Base-by-base conservation (phyloP, 2,113 vertebrate species). In the Campylomormyrus numenius region DNA sequence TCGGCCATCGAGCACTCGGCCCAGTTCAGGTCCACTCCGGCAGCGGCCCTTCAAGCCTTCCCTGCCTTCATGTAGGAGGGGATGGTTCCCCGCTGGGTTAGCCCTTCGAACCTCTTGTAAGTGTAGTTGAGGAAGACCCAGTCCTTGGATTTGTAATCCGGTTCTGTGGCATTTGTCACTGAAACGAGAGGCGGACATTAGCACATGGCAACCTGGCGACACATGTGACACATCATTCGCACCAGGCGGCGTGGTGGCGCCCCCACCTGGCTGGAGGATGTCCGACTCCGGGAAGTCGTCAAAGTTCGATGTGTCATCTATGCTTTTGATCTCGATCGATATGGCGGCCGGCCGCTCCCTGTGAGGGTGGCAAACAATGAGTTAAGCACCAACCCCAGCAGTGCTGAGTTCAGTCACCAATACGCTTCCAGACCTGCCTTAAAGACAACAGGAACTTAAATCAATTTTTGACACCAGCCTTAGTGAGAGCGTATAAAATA, bases 41-140 rank as follows among this genome's bases (percentile, higher is more conserved):
- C 46, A 66, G 39, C 17, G 9, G 24, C 5, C 11, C 10, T 53
- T 98, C 96, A 98, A 89, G 98, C 95, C 91, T 99, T 98, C 91
- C 98, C 97, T 0, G 96, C 95, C 95, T 99, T 98, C 97, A 98
- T 98, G 96, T 99, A 99, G 46, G 96, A 97, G 56, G 98, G 98
- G 93, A 99, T 99, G 15, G 98, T 97, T 92, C 98, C 98, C 56
- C 98, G 96, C 93, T 99, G 98, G 0, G 98, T 99, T 88, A 99
- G 94, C 77, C 98, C 98, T 94, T 99, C 98, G 62, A 99, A 99
- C 89, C 98, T 97, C 92, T 99, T 99, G 95, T 99, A 99, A n/a
- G 98, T 99, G 83, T 99, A 99, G 95, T 99, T 99, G 93, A 99
- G 97, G 93, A 99, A 99, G 91, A 99, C 98, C 98, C 98, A 99